Conservation (phyloP, 2,797 vertebrate genomes). For the Ispidina picta region DNA sequence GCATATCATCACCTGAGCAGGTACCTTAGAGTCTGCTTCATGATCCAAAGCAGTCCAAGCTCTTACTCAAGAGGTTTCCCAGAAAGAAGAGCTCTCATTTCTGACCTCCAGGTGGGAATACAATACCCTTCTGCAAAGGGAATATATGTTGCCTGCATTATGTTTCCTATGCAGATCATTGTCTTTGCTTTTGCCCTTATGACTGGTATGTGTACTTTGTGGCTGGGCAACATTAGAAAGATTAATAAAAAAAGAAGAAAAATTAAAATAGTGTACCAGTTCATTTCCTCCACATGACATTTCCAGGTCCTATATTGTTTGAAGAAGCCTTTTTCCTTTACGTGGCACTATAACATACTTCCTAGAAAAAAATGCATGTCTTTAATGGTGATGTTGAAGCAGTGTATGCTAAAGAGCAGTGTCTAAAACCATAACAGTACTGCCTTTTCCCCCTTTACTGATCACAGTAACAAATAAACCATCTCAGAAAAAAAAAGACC, state of each 20-base stretch:
- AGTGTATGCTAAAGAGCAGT: not conserved
- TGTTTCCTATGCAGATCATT: not conserved
- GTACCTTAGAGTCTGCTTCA: not conserved
- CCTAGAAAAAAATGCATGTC: not conserved
- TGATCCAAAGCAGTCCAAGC: not conserved
- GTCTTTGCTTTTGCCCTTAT: not conserved
- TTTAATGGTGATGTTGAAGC: not conserved
- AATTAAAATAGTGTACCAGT: not conserved
- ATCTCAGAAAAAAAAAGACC: not conserved
- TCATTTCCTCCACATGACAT: constrained; percentile 17
- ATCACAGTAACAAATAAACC: not conserved
- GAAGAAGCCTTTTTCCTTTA: constrained; percentile 1
- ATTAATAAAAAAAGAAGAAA: constrained; percentile 10
- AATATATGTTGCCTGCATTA: not conserved
- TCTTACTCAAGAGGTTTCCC: not conserved
- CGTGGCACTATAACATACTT: not conserved
- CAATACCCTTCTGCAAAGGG: not conserved
- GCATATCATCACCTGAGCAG: not conserved
- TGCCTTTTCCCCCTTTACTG: not conserved
- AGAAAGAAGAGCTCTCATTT: not conserved
- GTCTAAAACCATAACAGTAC: not conserved
- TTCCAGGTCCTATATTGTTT: constrained; percentile 16
- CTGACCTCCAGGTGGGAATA: not conserved
- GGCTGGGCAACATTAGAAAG: not conserved
- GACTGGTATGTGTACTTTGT: not conserved